Evolutionary conservation across 2,113 vertebrate species (phyloP), one percentile per base, ranked within the genome.

Genomic region (Pandion haliaetus): DNA sequence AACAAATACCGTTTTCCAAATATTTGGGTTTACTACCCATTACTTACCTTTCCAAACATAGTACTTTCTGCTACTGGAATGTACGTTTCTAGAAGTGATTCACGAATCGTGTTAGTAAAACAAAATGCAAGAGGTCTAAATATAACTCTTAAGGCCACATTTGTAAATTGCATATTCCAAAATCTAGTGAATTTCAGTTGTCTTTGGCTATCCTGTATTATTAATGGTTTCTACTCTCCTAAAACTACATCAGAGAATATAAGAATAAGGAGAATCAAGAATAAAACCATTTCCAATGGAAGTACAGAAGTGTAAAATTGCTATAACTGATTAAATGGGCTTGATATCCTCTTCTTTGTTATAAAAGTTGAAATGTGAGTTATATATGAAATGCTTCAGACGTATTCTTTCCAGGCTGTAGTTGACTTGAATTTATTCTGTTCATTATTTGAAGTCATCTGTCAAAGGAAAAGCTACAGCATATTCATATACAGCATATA

Each of bases 31-130:
- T 10, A 32, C 8, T 61, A 14, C 7, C 9, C 3, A 12, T 42
- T 67, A 29, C 11, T 72, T 85, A 20, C 8, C 4, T 42, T 70
- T 34, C 14, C 18, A 77, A 80, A 55, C 1, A 65, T 5, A 78
- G 8, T 6, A 42, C 2, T 55, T 90, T 85, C 47, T 92, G 3
- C 6, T 36, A 12, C 16, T 28, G 28, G 5, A 74, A 71, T 54
- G 8, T 7, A 17, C 0, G 0, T 65, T 76, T 92, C n/a, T 55
- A 1, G 1, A 59, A 69, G 5, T 15, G 14, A 45, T 79, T 87
- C 1, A 19, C 2, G 2, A 61, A 38, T 26, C 55, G 1, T 26
- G 6, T 24, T 49, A 3, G 9, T 61, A 8, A 34, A 86, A 81
- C 18, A 20, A 52, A 90, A 25, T 13, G 5, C 7, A 38, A 29